A percentile compares a stretch with the other conserved stretches of the same genome.
Conservation (phyloP, 2,113 vertebrate species). For the Ceuthmochares aereus region DNA sequence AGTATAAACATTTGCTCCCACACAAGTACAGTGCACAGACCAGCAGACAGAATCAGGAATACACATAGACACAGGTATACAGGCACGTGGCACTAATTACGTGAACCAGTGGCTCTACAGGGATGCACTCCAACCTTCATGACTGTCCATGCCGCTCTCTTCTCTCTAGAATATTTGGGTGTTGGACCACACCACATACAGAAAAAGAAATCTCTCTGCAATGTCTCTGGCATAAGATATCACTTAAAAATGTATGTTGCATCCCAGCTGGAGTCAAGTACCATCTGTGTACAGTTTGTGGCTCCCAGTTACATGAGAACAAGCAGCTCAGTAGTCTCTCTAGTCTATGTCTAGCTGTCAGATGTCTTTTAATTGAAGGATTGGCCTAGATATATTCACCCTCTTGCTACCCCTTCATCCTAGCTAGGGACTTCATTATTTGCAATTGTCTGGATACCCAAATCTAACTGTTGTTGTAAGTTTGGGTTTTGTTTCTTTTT, state of each 20-base stretch:
- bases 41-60: neutral
- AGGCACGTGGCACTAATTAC: neutral
- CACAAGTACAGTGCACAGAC: neutral
- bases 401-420: neutral
- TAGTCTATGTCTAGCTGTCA: neutral
- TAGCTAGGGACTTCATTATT: neutral
- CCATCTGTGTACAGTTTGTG: neutral
- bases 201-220: neutral
- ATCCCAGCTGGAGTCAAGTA: neutral
- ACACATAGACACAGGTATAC: too few relatives aligned
- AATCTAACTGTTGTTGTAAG: neutral
- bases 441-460: neutral
- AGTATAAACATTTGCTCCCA: neutral
- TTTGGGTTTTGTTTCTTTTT: neutral
- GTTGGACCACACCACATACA: neutral
- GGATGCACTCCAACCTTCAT: neutral
- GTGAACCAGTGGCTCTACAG: neutral
- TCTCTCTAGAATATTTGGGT: neutral
- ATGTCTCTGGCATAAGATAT: rapidly evolving
- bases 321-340: neutral
- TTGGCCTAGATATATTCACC: neutral
- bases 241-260: neutral
- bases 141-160: neutral
- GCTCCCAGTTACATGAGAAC: neutral
- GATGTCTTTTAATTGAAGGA: neutral